phyloP scores from a whole-genome alignment of 2,113 vertebrate genomes.

The Psittacula cyanocephala region DNA sequence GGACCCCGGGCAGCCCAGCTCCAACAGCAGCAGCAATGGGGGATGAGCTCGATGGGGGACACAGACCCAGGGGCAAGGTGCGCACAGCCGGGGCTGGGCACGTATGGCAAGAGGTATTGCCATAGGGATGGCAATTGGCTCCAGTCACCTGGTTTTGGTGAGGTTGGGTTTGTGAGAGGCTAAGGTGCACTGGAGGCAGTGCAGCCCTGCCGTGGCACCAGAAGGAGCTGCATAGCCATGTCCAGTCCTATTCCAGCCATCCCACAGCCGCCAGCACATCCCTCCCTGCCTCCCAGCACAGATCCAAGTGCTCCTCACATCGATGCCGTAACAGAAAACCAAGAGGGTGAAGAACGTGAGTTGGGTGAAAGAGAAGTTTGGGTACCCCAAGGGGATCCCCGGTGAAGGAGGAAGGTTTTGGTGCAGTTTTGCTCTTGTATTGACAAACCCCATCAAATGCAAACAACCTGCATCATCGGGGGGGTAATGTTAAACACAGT shows the following conservation, averaged over 20 bases:
- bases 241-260: too few relatives aligned
- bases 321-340: rapidly evolving
- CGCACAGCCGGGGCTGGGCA: background rate
- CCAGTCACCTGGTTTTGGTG: rapidly evolving
- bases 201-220: rapidly evolving
- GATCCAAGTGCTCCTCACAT: background rate
- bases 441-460: background rate
- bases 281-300: background rate
- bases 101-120: background rate
- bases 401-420: background rate
- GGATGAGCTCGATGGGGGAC: rapidly evolving
- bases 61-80: background rate
- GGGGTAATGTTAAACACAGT: rapidly evolving
- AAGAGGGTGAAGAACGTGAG: background rate
- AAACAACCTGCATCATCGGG: rapidly evolving
- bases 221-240: rapidly evolving
- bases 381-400: background rate
- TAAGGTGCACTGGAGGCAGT: rapidly evolving
- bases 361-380: background rate
- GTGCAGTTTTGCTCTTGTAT: background rate
- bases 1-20: background rate
- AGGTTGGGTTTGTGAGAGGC: background rate
- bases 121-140: rapidly evolving
- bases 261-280: rapidly evolving
- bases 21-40: background rate